Conservation (phyloP, 2,888 invertebrate genomes). For the Nomada hirtipes region DNA sequence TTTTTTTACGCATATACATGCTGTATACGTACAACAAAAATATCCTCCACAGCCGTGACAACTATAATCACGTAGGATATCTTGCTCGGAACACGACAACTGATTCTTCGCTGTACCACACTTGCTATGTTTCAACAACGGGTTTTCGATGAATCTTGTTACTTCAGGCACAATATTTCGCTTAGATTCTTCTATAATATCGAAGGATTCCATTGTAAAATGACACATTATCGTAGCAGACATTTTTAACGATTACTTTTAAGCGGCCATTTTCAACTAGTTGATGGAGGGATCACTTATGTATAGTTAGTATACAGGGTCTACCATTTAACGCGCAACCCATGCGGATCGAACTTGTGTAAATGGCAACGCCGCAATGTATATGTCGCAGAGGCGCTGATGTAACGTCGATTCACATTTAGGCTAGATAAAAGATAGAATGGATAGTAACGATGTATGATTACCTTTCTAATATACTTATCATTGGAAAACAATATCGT, state of each 20-base stretch:
- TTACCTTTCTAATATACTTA: background rate
- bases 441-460: background rate
- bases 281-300: conserved; percentile 18
- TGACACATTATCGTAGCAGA: conserved; percentile 71
- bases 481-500: background rate
- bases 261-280: conserved; percentile 80
- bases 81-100: conserved; percentile 54
- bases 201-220: conserved; percentile 77
- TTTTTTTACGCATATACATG: conserved; percentile 20
- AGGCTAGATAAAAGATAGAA: background rate
- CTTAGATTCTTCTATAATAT: conserved; percentile 66
- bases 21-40: conserved; percentile 73
- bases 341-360: no score
- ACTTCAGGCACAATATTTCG: conserved; percentile 57
- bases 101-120: conserved; percentile 52
- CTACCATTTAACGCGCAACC: no score
- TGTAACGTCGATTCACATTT: background rate
- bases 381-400: conserved; percentile 26
- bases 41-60: conserved; percentile 72
- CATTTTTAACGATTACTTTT: conserved; percentile 68
- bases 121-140: conserved; percentile 43
- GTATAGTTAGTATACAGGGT: conserved; percentile 4
- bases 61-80: conserved; percentile 64
- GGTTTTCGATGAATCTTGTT: conserved; percentile 47
- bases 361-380: no score